These are phyloP conservation scores for Brachionus plicatilis DNA, from an alignment of 1,140 invertebrate genomes.

Conservation along the genomic window DNA sequence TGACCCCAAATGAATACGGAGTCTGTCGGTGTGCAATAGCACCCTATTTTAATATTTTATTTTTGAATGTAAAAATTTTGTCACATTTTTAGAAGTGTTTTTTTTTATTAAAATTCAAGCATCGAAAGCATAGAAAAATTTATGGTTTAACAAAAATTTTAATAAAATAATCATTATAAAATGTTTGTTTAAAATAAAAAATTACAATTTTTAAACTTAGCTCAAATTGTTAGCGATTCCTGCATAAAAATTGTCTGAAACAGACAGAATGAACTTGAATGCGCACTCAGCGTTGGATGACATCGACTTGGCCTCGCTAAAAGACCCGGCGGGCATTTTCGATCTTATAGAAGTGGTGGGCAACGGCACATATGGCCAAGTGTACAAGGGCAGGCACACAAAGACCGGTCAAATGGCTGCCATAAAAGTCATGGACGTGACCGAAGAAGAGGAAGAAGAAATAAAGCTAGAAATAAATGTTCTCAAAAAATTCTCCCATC, in stretches of 20 bases:
- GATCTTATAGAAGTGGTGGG: conserved; percentile 99
- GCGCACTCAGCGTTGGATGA: neutral
- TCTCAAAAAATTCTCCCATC: conserved; percentile 94
- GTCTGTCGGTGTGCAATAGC: too few relatives aligned
- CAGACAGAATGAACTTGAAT: neutral
- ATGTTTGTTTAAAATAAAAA: conserved; percentile 15
- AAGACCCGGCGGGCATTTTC: conserved; percentile 99
- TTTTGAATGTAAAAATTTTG: neutral
- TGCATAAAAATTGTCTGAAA: neutral
- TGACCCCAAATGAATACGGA: too few relatives aligned
- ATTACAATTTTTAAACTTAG: neutral
- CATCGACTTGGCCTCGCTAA: conserved; percentile 45
- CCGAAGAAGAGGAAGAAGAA: conserved; percentile 99
- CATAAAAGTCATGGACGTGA: conserved; percentile 99
- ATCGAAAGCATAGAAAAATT: neutral
- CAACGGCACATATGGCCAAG: conserved; percentile 99
- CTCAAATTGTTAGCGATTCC: neutral
- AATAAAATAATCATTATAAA: conserved; percentile 10
- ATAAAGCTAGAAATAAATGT: conserved; percentile 99
- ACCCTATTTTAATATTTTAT: neutral
- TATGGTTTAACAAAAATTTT: neutral
- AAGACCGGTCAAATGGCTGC: conserved; percentile 98
- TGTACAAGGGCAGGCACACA: conserved; percentile 99
- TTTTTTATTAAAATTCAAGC: neutral
- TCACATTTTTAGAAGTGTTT: neutral